These are phyloP conservation scores for Thinocorus orbignyianus DNA, from an alignment of 2,113 vertebrate genomes.

Conservation along the genomic window DNA sequence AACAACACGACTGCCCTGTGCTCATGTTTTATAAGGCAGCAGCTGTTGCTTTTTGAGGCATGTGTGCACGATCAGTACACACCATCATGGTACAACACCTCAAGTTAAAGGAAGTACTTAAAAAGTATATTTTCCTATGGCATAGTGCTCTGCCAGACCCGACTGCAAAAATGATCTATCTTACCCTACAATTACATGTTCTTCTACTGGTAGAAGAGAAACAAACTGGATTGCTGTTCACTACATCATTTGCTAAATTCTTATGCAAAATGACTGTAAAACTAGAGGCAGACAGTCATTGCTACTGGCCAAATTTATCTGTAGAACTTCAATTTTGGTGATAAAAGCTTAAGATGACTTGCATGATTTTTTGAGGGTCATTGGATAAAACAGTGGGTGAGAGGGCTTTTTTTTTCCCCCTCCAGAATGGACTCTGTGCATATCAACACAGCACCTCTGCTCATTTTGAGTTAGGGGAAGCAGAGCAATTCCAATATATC, in stretches of 20 bases:
- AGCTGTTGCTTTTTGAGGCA: background rate
- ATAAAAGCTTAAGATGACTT: background rate
- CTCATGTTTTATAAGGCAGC: background rate
- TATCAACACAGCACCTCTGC: background rate
- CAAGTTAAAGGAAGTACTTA: background rate
- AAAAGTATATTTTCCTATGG: background rate
- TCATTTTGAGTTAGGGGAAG: background rate
- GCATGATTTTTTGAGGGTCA: background rate
- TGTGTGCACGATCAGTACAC: background rate
- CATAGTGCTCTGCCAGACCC: background rate
- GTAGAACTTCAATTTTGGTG: background rate
- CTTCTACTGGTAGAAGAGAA: background rate
- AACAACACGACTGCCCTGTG: background rate
- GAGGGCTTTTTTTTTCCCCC: background rate
- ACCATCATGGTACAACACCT: background rate
- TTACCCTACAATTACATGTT: background rate
- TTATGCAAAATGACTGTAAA: background rate
- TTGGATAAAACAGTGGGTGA: background rate
- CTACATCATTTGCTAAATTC: background rate
- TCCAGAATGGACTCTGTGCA: rapidly evolving
- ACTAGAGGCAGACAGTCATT: background rate
- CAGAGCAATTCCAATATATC: rapidly evolving
- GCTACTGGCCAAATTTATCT: background rate
- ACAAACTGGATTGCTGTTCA: background rate
- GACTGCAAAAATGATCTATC: background rate